A percentile compares a stretch with the other conserved stretches of the same genome.
phyloP scores from a whole-genome alignment of 1,140 invertebrate genomes.

The Sarcophaga peregrina region DNA sequence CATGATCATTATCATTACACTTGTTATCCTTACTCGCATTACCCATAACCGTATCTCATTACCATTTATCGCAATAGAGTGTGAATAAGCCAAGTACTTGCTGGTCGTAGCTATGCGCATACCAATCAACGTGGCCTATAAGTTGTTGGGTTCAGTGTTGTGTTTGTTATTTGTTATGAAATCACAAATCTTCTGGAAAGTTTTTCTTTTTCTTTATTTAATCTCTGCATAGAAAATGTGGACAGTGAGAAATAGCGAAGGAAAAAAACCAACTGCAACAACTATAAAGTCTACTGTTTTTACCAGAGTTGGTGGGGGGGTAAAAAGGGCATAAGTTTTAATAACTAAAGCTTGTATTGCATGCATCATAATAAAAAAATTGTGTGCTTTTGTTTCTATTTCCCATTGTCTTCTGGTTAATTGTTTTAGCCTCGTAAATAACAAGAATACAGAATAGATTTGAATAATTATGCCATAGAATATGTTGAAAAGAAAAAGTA shows the following conservation, averaged over 20 bases:
- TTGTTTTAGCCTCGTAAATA: too few relatives aligned
- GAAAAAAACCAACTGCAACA: neutral
- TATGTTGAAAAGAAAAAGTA: too few relatives aligned
- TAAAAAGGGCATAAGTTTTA: neutral
- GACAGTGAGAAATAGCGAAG: neutral
- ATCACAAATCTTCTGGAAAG: neutral
- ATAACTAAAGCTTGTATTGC: neutral
- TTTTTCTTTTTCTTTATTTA: neutral
- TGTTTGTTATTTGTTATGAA: neutral
- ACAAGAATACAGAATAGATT: too few relatives aligned
- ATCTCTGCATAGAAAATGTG: neutral
- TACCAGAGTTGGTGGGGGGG: neutral
- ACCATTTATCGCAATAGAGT: neutral
- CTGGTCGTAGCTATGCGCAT: neutral
- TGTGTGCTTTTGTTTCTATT: neutral
- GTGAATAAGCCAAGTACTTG: conserved; percentile 14
- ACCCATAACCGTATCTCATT: too few relatives aligned
- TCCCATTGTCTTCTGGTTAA: too few relatives aligned
- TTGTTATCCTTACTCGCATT: too few relatives aligned
- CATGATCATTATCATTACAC: neutral
- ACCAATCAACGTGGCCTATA: neutral
- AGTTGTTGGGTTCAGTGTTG: neutral
- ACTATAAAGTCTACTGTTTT: neutral
- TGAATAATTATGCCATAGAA: too few relatives aligned
- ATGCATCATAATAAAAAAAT: neutral